phyloP scores from a whole-genome alignment of 2,113 vertebrate species.

The Psittacula cyanocephala region DNA sequence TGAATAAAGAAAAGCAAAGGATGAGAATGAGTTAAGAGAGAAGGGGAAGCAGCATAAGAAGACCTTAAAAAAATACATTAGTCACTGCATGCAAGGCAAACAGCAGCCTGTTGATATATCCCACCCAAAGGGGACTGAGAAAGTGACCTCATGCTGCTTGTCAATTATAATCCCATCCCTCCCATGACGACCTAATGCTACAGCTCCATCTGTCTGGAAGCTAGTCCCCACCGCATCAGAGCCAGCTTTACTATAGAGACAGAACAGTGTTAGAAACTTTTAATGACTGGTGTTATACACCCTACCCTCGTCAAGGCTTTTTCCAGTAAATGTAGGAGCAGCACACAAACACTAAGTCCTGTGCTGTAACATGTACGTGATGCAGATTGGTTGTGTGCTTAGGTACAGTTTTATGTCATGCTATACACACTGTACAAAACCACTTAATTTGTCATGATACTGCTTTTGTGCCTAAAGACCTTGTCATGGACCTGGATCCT shows the following conservation, averaged over 20 bases:
- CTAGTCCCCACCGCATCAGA: not conserved
- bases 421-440: not conserved
- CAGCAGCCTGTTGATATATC: not conserved
- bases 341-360: not conserved
- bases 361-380: rapidly evolving
- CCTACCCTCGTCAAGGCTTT: not conserved
- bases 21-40: not conserved
- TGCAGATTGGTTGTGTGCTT: not conserved
- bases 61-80: not conserved
- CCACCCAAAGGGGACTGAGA: slow-evolving; percentile 21
- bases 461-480: not conserved
- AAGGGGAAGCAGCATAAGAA: not conserved
- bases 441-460: rapidly evolving
- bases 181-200: not conserved
- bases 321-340: not conserved
- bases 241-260: not conserved
- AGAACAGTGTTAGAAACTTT: not conserved
- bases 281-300: not conserved
- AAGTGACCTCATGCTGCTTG: slow-evolving; percentile 42
- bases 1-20: not conserved
- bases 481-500: not conserved
- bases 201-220: slow-evolving; percentile 15
- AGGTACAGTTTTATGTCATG: not conserved
- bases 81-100: not conserved
- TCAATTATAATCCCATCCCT: slow-evolving; percentile 2